Conservation (phyloP, 2,797 vertebrate genomes). For the Distichodus sexfasciatus region DNA sequence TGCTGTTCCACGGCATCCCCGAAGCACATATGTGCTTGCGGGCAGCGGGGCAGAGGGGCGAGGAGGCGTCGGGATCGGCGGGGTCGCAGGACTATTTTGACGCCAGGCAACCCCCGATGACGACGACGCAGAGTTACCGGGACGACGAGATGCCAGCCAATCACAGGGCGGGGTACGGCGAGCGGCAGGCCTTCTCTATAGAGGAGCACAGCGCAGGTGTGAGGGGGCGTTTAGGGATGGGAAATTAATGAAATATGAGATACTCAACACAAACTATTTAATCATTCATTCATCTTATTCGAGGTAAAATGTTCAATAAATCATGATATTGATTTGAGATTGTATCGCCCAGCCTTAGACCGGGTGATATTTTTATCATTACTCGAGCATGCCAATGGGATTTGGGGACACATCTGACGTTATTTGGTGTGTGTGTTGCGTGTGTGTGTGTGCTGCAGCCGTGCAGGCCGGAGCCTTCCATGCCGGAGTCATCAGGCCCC, state of each 20-base stretch:
- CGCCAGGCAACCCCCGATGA: slow-evolving; percentile 78
- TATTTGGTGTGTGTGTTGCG: not conserved
- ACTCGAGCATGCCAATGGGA: too few species aligned
- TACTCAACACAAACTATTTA: too few species aligned
- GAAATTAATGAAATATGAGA: too few species aligned
- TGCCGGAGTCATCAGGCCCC: slow-evolving; percentile 79
- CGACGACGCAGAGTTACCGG: slow-evolving; percentile 62
- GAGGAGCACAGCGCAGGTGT: slow-evolving; percentile 92
- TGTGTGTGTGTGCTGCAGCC: slow-evolving; percentile 65
- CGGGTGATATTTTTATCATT: too few species aligned
- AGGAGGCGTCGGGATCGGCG: too few species aligned
- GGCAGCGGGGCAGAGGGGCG: slow-evolving; percentile 70
- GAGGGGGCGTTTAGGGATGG: not conserved
- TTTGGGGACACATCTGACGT: too few species aligned
- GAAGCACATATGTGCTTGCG: slow-evolving; percentile 89
- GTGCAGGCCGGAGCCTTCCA: slow-evolving; percentile 87
- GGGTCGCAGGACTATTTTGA: slow-evolving; percentile 93
- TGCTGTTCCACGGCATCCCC: slow-evolving; percentile 92
- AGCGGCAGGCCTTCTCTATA: slow-evolving; percentile 93
- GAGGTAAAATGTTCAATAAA: too few species aligned
- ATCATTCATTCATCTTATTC: too few species aligned
- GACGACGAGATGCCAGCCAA: slow-evolving; percentile 86
- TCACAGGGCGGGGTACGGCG: slow-evolving; percentile 80
- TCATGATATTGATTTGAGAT: too few species aligned
- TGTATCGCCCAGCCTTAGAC: too few species aligned